A percentile compares a stretch with the other conserved stretches of the same genome.
phyloP scores from a whole-genome alignment of 1,140 invertebrate species.

The Apocrypta bakeri region DNA sequence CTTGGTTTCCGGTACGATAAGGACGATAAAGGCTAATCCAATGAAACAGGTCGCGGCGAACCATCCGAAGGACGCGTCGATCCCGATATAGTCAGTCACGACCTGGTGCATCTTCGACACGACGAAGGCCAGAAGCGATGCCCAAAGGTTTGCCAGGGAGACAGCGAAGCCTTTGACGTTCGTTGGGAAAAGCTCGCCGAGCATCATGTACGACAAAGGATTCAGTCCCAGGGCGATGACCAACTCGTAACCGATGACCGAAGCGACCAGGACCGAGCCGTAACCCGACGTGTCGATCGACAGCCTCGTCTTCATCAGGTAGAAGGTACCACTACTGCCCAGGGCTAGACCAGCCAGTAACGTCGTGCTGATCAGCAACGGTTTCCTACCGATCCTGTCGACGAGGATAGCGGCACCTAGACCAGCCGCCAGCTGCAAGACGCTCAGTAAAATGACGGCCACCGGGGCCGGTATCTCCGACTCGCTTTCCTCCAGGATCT shows the following conservation, averaged over 20 bases:
- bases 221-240: constrained; percentile 77
- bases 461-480: constrained; percentile 72
- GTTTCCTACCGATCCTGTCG: constrained; percentile 76
- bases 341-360: constrained; percentile 74
- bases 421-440: constrained; percentile 80
- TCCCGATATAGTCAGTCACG: constrained; percentile 73
- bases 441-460: constrained; percentile 78
- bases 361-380: constrained; percentile 75
- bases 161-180: constrained; percentile 78
- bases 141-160: constrained; percentile 70
- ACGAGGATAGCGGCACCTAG: constrained; percentile 72
- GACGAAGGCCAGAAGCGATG: constrained; percentile 71
- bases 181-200: constrained; percentile 79
- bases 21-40: constrained; percentile 77
- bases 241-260: constrained; percentile 77
- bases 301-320: constrained; percentile 73
- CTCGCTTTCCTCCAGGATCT: constrained; percentile 74
- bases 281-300: constrained; percentile 63
- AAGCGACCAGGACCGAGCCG: constrained; percentile 75
- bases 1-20: constrained; percentile 84
- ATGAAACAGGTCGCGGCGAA: constrained; percentile 75
- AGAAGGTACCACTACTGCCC: constrained; percentile 67
- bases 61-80: constrained; percentile 76
- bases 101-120: constrained; percentile 77
- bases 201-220: constrained; percentile 78